Base-by-base conservation (phyloP, 2,888 invertebrate species). In the Dermolepida albohirtum region DNA sequence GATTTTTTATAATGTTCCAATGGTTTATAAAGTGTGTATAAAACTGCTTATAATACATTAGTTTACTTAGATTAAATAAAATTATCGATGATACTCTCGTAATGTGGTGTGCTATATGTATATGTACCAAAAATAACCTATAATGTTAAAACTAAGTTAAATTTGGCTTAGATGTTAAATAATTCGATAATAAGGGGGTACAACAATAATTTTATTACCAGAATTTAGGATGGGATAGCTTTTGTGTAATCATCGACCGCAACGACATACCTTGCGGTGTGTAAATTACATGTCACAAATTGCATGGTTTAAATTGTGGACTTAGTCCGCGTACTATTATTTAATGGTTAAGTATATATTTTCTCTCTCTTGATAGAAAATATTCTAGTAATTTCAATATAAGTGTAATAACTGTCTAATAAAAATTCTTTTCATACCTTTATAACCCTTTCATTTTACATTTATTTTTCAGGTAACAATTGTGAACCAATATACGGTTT, bases 121-220 rank as follows among this genome's bases (percentile, higher is more conserved):
- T 22, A 22, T 22, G 4, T 22, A 22, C 1, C 4, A 22, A 22
- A 22, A 4, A 22, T 12, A 44, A 44, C 6, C 10, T 29, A 52
- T 52, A 17, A 34, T 41, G 12, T 16, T 12, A 29, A 29, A 43
- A n/a, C n/a, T n/a, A n/a, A 43, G 41, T 11, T 10, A 10, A n/a
- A 64, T 40, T 64, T 10, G 29, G 6, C n/a, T 6, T 29, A 66
- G 69, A 66, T 50, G 49, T 12, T 57, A 29, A 39, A 51, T 71
- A 71, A 71, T 69, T 57, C 62, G 29, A 57, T 71, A 69, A 71
- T 71, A 47, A 68, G 47, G 51, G 68, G 55, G 51, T 64, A 63
- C 41, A 51, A 59, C 68, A 63, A 67, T 49, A 69, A 69, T 71
- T 71, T 71, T 63, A 67, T 71, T 71, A 67, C 64, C 65, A 67